Conservation (phyloP, 2,888 invertebrate species). For the Apamea sordens region DNA sequence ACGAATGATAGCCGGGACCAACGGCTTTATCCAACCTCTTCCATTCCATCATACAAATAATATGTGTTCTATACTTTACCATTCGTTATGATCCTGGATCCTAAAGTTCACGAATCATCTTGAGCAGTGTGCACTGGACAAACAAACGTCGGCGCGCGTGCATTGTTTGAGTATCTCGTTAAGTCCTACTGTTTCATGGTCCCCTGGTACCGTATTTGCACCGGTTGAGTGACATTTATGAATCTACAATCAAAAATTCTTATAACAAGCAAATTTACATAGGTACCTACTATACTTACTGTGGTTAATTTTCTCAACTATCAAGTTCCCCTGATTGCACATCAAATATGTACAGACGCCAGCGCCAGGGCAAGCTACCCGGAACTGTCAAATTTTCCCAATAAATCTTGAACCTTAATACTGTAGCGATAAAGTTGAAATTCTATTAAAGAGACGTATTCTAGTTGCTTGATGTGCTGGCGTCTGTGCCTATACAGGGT, state of each 20-base stretch:
- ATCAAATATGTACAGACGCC: background rate
- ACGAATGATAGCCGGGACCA: no score
- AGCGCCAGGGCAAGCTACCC: no score
- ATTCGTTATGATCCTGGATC: background rate
- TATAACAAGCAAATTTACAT: background rate
- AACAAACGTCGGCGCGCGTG: background rate
- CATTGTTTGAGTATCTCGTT: background rate
- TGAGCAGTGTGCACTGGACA: background rate
- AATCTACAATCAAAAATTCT: background rate
- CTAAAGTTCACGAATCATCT: background rate
- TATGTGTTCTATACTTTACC: background rate
- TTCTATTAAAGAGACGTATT: no score
- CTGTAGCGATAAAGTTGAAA: no score
- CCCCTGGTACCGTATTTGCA: background rate
- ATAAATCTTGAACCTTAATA: no score
- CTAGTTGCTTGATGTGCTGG: no score
- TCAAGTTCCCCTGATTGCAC: background rate
- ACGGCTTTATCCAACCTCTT: background rate
- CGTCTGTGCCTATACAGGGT: no score
- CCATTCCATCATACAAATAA: background rate
- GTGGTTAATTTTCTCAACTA: background rate
- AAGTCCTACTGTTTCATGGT: background rate
- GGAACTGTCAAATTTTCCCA: no score
- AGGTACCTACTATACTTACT: background rate
- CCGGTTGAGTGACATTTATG: background rate